phyloP scores from a whole-genome alignment of 1,140 invertebrate species.

The Wiebesia pumilae region DNA sequence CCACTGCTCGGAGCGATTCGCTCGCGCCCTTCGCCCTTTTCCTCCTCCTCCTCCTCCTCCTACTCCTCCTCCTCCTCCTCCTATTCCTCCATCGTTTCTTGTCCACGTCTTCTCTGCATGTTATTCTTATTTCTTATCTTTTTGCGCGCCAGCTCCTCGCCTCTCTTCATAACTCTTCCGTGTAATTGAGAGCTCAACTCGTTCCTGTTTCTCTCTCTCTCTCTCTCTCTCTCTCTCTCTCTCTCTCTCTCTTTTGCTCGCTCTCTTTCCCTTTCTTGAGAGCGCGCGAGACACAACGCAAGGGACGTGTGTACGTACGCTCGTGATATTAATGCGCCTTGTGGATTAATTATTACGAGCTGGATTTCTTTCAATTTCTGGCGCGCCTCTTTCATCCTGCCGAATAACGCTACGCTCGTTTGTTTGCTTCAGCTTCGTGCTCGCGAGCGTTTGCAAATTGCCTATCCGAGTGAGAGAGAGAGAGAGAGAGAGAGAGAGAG shows the following conservation, averaged over 20 bases:
- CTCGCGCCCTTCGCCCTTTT: slow-evolving; percentile 55
- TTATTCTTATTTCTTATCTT: slow-evolving; percentile 24
- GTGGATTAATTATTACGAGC: slow-evolving; percentile 73
- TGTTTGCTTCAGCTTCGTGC: background rate
- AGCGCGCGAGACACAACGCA: slow-evolving; percentile 47
- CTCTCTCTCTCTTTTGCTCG: slow-evolving; percentile 28
- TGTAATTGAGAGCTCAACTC: slow-evolving; percentile 74
- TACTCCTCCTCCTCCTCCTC: slow-evolving; percentile 53
- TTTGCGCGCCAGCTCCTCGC: slow-evolving; percentile 5
- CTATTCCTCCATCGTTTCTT: slow-evolving; percentile 14
- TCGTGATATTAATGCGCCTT: slow-evolving; percentile 57
- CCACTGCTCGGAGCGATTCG: background rate
- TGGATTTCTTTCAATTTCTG: slow-evolving; percentile 74
- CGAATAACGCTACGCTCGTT: slow-evolving; percentile 45
- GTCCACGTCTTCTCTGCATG: slow-evolving; percentile 8
- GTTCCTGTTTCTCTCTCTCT: slow-evolving; percentile 49
- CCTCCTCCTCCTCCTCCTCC: slow-evolving; percentile 36
- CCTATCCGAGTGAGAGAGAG: background rate
- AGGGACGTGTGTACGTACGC: background rate
- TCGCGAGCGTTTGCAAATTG: slow-evolving; percentile 12
- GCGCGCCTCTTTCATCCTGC: slow-evolving; percentile 67
- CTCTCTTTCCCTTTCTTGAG: slow-evolving; percentile 35
- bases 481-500: background rate
- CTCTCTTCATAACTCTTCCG: slow-evolving; percentile 68
- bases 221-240: slow-evolving; percentile 22